Base-by-base conservation (phyloP, 2,888 invertebrate species). In the Mythimna lalbum region DNA sequence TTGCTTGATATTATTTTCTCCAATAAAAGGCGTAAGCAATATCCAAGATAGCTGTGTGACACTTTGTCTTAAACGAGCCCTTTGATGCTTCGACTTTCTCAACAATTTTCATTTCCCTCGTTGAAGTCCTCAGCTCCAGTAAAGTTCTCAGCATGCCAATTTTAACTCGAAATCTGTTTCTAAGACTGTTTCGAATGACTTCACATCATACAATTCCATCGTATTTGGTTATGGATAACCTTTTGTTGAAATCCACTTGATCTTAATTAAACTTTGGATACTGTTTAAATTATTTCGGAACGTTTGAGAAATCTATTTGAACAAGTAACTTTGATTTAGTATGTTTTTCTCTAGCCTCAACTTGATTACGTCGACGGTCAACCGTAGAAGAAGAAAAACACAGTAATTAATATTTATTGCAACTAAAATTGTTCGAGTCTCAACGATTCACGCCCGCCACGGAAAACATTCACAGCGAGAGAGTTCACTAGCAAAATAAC, bases 401-500 rank as follows among this genome's bases (percentile, higher is more conserved):
- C 21, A 60, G 64, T 64, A 71, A 76, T 77, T 63, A 65, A 72
- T 76, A 73, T 81, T 77, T 61, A 59, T 63, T 56, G 56, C 47
- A 72, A 39, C 53, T 56, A 67, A 67, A 77, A 83, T 50, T 68
- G 55, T 80, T 72, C 62, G 73, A 74, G 83, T 82, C 75, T 82
- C 76, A 81, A 79, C 83, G 83, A 76, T 82, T 83, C 81, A 79
- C 77, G 79, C 83, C 83, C 83, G 86, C 81, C 88, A 88, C 82
- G 88, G 82, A 87, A 91, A 92, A 90, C 87, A 90, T 89, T 89
- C 86, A 85, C 84, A 83, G 83, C 80, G 84, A 86, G 81, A 80
- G 90, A 90, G 92, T 92, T 92, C 90, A 93, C 92, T 91, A 92
- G 91, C 91, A 88, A 92, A 93, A 94, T 93, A 93, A 93, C 93